A percentile compares a stretch with the other conserved stretches of the same genome.
Conservation (phyloP, 2,888 invertebrate genomes). For the Amorpha juglandis region DNA sequence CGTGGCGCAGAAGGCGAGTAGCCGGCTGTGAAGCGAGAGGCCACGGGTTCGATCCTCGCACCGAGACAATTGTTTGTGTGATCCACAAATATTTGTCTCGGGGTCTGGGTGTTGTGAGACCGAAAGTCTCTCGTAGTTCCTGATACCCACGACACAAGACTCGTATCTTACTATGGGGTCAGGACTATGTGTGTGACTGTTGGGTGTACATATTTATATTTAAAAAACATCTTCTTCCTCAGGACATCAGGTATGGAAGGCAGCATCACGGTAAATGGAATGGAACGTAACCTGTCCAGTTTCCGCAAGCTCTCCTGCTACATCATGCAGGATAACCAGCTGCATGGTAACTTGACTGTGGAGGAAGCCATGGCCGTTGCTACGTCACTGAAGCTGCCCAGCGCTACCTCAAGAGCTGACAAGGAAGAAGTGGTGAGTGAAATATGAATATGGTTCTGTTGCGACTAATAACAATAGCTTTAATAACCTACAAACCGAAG, state of each 20-base stretch:
- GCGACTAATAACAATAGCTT: too few relatives aligned
- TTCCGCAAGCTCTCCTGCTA: conserved; percentile 97
- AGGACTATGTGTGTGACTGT: too few relatives aligned
- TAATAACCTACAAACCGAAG: too few relatives aligned
- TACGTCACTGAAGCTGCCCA: conserved; percentile 93
- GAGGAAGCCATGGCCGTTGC: conserved; percentile 97
- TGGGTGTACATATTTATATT: background rate
- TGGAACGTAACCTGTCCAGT: conserved; percentile 91
- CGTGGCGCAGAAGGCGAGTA: too few relatives aligned
- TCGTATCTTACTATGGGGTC: too few relatives aligned
- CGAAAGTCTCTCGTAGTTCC: too few relatives aligned
- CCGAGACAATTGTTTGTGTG: too few relatives aligned
- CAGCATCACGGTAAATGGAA: conserved; percentile 93
- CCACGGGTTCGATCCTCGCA: too few relatives aligned
- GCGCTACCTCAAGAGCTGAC: conserved; percentile 86
- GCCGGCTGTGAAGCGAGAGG: too few relatives aligned
- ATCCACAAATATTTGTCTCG: too few relatives aligned
- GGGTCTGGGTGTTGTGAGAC: too few relatives aligned
- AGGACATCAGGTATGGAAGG: conserved; percentile 93
- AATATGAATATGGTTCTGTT: background rate
- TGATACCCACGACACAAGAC: too few relatives aligned
- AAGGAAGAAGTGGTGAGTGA: conserved; percentile 92
- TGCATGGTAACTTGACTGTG: conserved; percentile 96
- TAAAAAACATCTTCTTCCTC: conserved; percentile 43
- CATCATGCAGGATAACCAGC: conserved; percentile 98